Evolutionary conservation across 92 coral and sea anemone genomes (phyloP), one percentile per base, ranked within the genome.

Genomic region (Diadumene lineata): DNA sequence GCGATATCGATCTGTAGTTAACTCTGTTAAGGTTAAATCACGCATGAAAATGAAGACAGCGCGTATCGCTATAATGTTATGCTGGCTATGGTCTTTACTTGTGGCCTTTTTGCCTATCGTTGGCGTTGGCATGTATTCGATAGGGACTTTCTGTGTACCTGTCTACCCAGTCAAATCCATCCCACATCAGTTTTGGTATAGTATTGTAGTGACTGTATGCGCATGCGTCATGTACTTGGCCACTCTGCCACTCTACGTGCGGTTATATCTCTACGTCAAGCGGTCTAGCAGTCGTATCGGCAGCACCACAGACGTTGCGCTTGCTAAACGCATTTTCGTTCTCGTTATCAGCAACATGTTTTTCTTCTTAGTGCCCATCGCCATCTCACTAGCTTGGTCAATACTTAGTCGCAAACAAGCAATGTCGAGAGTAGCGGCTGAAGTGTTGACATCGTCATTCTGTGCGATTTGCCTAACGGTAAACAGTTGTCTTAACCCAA

Each of bases 331-430:
- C 27, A 91, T 91, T 26, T 88, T 85, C 44, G 64, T 79, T 18
- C 64, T 91, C n/a, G 97, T 91, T 8, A 74, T 85, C 18, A 91
- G 90, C 76, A 91, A 91, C 86, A 87, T 88, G 90, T 26, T 91
- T n/a, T 91, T 88, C 50, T 91, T 88, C 70, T 79, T 91, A 19
- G 43, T 83, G 0, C 97, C 93, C 0, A 79, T 91, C 24, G 69
- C 78, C 23, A 85, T 51, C 31, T 82, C 85, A 1, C 31, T 85
- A 51, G 74, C 83, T 9, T 85, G 89, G 89, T 82, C 89, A 0
- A 68, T 70, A 1, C 58, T 79, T 15, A 74, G 75, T 17, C 56
- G 79, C 31, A 76, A 79, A 6, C 80, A 69, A 31, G 78, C 48
- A 34, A 85, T 46, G 63, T 79, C 89, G 0, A 66, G 89, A 38